Percentiles rank a stretch among this genome's conserved stretches.
phyloP scores from a whole-genome alignment of 2,888 invertebrate genomes.

The Chouioia cunea region DNA sequence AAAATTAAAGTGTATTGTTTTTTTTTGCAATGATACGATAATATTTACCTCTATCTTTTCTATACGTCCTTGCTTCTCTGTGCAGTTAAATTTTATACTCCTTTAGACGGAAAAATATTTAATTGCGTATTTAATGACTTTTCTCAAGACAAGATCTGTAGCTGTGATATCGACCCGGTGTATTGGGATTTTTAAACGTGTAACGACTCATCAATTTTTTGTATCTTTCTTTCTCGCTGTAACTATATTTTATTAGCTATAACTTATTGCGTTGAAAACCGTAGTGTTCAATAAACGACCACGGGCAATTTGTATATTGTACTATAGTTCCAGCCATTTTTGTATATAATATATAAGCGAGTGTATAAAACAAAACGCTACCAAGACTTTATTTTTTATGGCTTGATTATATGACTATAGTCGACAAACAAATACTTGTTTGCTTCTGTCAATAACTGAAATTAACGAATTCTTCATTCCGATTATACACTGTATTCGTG shows the following conservation, averaged over 20 bases:
- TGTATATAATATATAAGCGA: constrained; percentile 42
- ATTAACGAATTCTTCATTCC: too few species aligned
- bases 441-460: too few species aligned
- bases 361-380: constrained; percentile 26
- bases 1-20: constrained; percentile 45
- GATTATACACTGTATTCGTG: too few species aligned
- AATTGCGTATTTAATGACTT: constrained; percentile 48
- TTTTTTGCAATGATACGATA: constrained; percentile 32
- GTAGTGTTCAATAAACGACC: constrained; percentile 16
- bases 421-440: too few species aligned
- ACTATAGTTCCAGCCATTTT: constrained; percentile 59
- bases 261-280: background rate
- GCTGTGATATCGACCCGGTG: constrained; percentile 67
- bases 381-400: constrained; percentile 20
- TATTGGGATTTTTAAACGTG: constrained; percentile 55
- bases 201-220: constrained; percentile 30
- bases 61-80: background rate
- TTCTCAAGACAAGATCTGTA: constrained; percentile 60
- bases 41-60: background rate
- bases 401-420: background rate
- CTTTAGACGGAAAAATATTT: constrained; percentile 31
- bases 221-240: constrained; percentile 31
- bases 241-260: constrained; percentile 14
- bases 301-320: constrained; percentile 55
- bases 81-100: constrained; percentile 30